Evolutionary conservation across 2,888 invertebrate genomes (phyloP).

Genomic region (Himalopsyche anomala): DNA sequence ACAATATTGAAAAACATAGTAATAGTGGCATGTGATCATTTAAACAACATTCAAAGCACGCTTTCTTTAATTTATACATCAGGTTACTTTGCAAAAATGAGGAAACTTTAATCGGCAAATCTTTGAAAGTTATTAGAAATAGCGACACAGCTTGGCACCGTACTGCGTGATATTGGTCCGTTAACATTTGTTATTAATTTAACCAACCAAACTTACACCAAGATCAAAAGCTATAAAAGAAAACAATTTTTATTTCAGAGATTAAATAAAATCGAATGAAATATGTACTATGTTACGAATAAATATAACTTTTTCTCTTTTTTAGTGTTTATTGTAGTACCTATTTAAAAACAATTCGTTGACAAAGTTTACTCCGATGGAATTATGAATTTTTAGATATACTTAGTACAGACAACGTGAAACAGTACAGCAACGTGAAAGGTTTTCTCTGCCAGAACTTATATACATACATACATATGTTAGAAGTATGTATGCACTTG

Average conservation of each 20-base stretch:
- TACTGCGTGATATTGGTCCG: slow-evolving; percentile 52
- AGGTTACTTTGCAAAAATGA: slow-evolving; percentile 46
- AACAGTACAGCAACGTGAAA: too few relatives aligned
- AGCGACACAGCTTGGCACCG: slow-evolving; percentile 60
- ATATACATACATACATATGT: too few relatives aligned
- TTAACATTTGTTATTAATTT: slow-evolving; percentile 59
- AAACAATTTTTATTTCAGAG: slow-evolving; percentile 26
- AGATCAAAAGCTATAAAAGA: slow-evolving; percentile 35
- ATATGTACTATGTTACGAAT: not conserved
- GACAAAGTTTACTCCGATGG: too few relatives aligned
- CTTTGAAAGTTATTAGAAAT: slow-evolving; percentile 51
- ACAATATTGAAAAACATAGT: slow-evolving; percentile 24
- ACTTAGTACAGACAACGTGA: too few relatives aligned
- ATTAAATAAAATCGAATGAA: slow-evolving; percentile 22
- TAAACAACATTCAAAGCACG: slow-evolving; percentile 33
- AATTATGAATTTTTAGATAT: too few relatives aligned
- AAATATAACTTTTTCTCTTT: not conserved
- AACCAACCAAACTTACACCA: slow-evolving; percentile 33
- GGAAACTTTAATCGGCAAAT: slow-evolving; percentile 58
- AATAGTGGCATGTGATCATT: slow-evolving; percentile 27
- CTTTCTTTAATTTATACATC: slow-evolving; percentile 40
- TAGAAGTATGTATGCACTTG: too few relatives aligned
- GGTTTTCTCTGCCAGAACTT: too few relatives aligned
- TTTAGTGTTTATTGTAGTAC: too few relatives aligned
- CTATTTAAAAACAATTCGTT: too few relatives aligned